Evolutionary conservation across 2,888 invertebrate species (phyloP).

Genomic region (Drosophila anomalata): DNA sequence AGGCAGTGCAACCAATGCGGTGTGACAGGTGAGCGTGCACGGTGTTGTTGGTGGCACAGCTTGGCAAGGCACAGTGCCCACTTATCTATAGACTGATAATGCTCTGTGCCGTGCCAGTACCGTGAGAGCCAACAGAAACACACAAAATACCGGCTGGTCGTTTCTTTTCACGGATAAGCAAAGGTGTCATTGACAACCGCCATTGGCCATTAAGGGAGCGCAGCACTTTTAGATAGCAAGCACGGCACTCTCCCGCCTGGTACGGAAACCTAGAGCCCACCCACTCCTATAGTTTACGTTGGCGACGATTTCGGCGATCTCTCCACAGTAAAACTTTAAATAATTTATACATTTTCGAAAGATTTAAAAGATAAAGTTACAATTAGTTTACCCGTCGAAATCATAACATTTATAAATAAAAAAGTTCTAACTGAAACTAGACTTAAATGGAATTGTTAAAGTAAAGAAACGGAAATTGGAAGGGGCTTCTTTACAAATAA

Average conservation of each 20-base stretch:
- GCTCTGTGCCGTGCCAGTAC: slow-evolving; percentile 24
- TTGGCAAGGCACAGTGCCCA: slow-evolving; percentile 18
- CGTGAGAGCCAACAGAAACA: slow-evolving; percentile 33
- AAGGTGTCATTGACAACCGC: slow-evolving; percentile 6
- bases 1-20: slow-evolving; percentile 16
- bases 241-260: neutral
- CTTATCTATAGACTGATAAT: slow-evolving; percentile 48
- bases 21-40: slow-evolving; percentile 15
- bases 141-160: slow-evolving; percentile 23
- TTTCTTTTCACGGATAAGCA: slow-evolving; percentile 38
- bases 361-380: neutral
- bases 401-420: neutral
- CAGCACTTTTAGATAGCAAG: slow-evolving; percentile 1
- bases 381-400: neutral
- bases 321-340: neutral
- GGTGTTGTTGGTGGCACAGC: slow-evolving; percentile 35
- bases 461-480: neutral
- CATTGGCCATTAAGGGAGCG: slow-evolving; percentile 1
- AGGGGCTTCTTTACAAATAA: slow-evolving; percentile 1
- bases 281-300: neutral
- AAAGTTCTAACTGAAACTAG: neutral
- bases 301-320: neutral
- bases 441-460: neutral
- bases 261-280: neutral
- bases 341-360: neutral